phyloP scores from a whole-genome alignment of 2,888 invertebrate genomes.

The Limnephilus lunatus region DNA sequence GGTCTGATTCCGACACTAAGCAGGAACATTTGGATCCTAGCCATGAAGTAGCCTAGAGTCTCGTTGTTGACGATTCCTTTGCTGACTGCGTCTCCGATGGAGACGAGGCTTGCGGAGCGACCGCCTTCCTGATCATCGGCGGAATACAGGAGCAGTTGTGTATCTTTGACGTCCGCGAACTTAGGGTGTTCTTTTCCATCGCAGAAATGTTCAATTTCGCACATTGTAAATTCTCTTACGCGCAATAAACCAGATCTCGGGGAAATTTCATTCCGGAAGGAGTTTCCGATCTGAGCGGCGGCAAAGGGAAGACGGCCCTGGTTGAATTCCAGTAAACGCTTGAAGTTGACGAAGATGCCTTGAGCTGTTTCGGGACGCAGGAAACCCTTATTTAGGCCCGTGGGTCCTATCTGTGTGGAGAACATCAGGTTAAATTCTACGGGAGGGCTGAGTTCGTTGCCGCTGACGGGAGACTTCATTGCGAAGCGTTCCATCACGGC shows the following conservation, averaged over 20 bases:
- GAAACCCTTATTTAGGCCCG: slow-evolving; percentile 95
- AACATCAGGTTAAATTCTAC: slow-evolving; percentile 99
- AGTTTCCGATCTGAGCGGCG: slow-evolving; percentile 98
- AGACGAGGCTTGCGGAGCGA: slow-evolving; percentile 85
- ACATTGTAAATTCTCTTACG: slow-evolving; percentile 99
- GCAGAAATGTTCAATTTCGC: slow-evolving; percentile 99
- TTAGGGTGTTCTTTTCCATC: slow-evolving; percentile 97
- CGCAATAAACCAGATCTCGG: slow-evolving; percentile 96
- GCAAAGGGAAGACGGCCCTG: slow-evolving; percentile 97
- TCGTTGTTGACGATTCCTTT: slow-evolving; percentile 95
- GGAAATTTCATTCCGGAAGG: slow-evolving; percentile 99
- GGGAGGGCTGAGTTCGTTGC: slow-evolving; percentile 96
- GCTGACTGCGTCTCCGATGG: slow-evolving; percentile 93
- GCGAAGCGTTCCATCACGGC: slow-evolving; percentile 89
- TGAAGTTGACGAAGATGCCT: slow-evolving; percentile 99
- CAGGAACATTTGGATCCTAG: slow-evolving; percentile 93
- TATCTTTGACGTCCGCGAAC: slow-evolving; percentile 87
- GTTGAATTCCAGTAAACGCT: slow-evolving; percentile 97
- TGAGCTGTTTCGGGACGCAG: slow-evolving; percentile 99
- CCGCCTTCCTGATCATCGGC: slow-evolving; percentile 99
- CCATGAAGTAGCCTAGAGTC: slow-evolving; percentile 98
- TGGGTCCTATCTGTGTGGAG: slow-evolving; percentile 97
- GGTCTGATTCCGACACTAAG: slow-evolving; percentile 92
- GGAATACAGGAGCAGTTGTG: slow-evolving; percentile 91
- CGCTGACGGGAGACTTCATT: slow-evolving; percentile 97